Evolutionary conservation across 2,113 vertebrate species (phyloP).

Genomic region (Halichoerus grypus): DNA sequence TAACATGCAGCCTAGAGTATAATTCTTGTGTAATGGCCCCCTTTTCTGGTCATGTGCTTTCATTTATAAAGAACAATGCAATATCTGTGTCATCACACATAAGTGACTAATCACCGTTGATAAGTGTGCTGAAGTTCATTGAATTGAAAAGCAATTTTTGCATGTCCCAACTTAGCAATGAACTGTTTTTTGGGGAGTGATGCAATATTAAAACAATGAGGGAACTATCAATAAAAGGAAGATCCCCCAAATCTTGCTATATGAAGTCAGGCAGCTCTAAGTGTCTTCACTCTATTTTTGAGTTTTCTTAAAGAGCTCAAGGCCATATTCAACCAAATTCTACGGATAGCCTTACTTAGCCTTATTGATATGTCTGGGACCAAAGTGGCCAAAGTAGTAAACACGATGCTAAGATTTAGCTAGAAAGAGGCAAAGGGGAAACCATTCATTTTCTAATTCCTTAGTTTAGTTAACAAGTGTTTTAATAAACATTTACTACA

Average conservation of each 20-base stretch:
- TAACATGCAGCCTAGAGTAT: slow-evolving; percentile 54
- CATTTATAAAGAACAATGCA: slow-evolving; percentile 38
- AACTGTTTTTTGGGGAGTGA: background rate
- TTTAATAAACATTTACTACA: background rate
- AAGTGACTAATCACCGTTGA: background rate
- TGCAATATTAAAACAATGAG: background rate
- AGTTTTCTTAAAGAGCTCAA: background rate
- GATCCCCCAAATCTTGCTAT: background rate
- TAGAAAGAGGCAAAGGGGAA: background rate
- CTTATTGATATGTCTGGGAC: background rate
- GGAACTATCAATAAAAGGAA: background rate
- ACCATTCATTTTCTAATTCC: background rate
- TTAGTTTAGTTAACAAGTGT: background rate
- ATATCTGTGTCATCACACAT: background rate
- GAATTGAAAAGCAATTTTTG: slow-evolving; percentile 9
- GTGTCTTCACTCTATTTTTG: background rate
- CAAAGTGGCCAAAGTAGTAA: background rate
- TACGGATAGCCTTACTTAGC: background rate
- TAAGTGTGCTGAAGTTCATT: background rate
- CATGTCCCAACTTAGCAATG: background rate
- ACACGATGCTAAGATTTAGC: background rate
- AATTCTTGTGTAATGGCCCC: slow-evolving; percentile 59
- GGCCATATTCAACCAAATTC: background rate
- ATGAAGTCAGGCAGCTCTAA: background rate
- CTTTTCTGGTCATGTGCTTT: slow-evolving; percentile 61